Conservation (phyloP, 2,113 vertebrate species). For the Trachemys scripta region DNA sequence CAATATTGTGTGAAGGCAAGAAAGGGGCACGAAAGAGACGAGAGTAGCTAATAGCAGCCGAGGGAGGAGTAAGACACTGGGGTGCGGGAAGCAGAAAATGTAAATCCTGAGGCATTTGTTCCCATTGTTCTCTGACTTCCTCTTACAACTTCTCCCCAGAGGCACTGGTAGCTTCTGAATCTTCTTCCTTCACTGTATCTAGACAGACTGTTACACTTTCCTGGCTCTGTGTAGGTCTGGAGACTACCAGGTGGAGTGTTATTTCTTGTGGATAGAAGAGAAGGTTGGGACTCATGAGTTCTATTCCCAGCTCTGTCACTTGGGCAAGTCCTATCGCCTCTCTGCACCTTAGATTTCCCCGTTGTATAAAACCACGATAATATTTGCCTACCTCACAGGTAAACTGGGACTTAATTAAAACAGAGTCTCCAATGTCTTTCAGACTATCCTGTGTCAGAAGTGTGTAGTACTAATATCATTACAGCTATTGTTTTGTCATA, state of each 20-base stretch:
- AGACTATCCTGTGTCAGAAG: background rate
- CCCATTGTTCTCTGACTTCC: background rate
- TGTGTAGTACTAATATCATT: background rate
- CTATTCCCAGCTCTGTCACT: background rate
- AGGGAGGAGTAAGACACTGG: background rate
- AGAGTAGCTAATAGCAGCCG: background rate
- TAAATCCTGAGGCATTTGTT: background rate
- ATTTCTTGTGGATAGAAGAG: background rate
- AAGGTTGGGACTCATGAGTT: background rate
- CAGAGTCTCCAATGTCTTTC: background rate
- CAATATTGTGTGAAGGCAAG: background rate
- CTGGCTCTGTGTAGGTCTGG: background rate
- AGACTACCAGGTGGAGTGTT: background rate
- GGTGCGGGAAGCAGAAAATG: background rate
- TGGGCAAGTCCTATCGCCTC: background rate
- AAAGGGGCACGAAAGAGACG: background rate
- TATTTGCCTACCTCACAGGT: background rate
- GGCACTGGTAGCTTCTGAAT: background rate
- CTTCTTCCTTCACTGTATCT: background rate
- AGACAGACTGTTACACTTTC: background rate
- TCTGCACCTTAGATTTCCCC: background rate
- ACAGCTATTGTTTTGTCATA: background rate
- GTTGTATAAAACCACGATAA: background rate
- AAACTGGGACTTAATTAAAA: slow-evolving; percentile 56
- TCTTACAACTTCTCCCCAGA: background rate